Percentiles rank a stretch among this genome's conserved stretches.
These are phyloP conservation scores for Nomada lathburiana DNA, from an alignment of 2,888 invertebrate species.

Conservation along the genomic window DNA sequence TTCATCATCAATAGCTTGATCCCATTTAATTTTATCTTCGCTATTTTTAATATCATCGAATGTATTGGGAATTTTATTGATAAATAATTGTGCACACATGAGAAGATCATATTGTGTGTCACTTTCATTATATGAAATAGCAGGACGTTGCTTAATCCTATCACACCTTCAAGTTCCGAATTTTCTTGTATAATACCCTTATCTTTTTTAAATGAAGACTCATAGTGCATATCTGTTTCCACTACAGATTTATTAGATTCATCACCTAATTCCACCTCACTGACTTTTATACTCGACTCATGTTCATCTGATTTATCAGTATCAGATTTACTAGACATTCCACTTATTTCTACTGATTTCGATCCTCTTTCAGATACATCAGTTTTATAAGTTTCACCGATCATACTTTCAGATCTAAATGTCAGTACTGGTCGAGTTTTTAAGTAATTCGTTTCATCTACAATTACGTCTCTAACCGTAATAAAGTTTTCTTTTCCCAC, in stretches of 20 bases:
- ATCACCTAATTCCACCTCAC: conserved; percentile 1
- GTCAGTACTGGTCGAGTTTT: background rate
- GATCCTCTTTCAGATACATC: background rate
- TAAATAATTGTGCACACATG: background rate
- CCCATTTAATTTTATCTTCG: conserved; percentile 1
- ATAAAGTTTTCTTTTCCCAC: background rate
- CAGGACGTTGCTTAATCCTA: conserved; percentile 4
- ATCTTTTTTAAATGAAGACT: background rate
- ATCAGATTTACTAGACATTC: background rate
- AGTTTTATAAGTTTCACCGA: background rate
- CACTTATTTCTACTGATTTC: background rate
- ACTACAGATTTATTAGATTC: background rate
- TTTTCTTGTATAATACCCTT: background rate
- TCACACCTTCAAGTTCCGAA: conserved; percentile 1
- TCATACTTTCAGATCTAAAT: background rate
- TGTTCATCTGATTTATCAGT: background rate
- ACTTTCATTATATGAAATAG: background rate
- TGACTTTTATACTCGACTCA: background rate
- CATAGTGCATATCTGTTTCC: background rate
- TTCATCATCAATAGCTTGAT: conserved; percentile 17
- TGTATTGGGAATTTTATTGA: background rate
- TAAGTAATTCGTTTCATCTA: background rate
- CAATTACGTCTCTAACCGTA: background rate
- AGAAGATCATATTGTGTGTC: background rate
- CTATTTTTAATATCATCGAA: conserved; percentile 18